Evolutionary conservation across 2,797 vertebrate genomes (phyloP).

Genomic region (Xenopus petersii): DNA sequence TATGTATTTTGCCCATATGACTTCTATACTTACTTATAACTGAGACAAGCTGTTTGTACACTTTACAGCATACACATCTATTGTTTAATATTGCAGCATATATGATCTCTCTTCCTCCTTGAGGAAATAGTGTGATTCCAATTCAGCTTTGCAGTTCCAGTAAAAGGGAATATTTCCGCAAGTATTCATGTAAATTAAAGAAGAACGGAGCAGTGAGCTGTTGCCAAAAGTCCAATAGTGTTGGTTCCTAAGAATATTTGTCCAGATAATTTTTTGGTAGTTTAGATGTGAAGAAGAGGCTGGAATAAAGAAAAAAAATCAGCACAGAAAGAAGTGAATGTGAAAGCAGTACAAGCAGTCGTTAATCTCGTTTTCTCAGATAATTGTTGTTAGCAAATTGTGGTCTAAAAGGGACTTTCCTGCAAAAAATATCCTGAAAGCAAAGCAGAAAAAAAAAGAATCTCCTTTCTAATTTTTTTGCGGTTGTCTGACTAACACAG

Average conservation of each 20-base stretch:
- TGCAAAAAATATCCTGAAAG: neutral
- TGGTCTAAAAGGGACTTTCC: slow-evolving; percentile 11
- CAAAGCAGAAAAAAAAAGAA: no score
- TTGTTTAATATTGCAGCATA: neutral
- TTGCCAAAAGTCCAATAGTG: neutral
- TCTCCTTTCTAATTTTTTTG: no score
- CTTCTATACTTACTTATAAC: neutral
- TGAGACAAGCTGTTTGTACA: neutral
- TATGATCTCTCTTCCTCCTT: neutral
- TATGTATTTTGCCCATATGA: neutral
- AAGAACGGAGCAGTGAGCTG: neutral
- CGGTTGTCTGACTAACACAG: no score
- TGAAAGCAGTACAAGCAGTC: slow-evolving; percentile 1
- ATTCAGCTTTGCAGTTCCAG: neutral
- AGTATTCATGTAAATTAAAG: neutral
- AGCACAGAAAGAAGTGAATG: slow-evolving; percentile 6
- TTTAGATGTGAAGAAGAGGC: neutral
- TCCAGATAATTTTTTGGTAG: neutral
- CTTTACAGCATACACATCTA: neutral
- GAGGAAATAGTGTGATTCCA: neutral
- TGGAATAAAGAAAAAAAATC: neutral
- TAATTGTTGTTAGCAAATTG: slow-evolving; percentile 8
- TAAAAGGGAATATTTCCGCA: neutral
- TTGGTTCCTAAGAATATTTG: neutral
- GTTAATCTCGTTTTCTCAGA: slow-evolving; percentile 9